These are phyloP conservation scores for Labia minor DNA, from an alignment of 2,888 invertebrate genomes.

Conservation along the genomic window DNA sequence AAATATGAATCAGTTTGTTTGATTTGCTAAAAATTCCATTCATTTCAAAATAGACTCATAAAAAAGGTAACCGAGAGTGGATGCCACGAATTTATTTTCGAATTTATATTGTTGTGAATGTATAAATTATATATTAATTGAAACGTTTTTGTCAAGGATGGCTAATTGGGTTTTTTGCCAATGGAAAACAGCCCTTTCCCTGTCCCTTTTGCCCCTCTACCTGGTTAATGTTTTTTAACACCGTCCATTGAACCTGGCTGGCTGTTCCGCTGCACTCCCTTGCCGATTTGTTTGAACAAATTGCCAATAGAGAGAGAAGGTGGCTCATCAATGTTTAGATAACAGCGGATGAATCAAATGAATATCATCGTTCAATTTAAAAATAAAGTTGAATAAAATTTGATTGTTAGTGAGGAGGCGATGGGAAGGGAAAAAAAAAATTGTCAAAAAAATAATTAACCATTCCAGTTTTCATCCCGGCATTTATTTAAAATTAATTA, in stretches of 20 bases:
- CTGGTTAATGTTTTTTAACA: constrained; percentile 1
- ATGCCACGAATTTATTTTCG: no score
- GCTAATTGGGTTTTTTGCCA: not conserved
- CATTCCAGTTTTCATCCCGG: not conserved
- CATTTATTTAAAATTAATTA: constrained; percentile 13
- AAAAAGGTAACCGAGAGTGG: no score
- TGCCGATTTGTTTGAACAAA: constrained; percentile 7
- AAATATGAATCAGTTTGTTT: no score
- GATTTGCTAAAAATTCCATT: no score
- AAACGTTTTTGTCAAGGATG: constrained; percentile 1
- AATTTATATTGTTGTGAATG: not conserved
- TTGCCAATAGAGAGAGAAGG: not conserved
- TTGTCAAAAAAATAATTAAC: not conserved
- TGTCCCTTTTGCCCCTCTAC: not conserved
- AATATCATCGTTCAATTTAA: not conserved
- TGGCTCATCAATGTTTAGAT: not conserved
- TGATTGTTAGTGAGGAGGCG: not conserved
- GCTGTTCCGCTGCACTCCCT: not conserved
- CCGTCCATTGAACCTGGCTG: no score
- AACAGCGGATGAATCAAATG: not conserved
- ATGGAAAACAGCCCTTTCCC: not conserved
- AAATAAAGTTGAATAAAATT: constrained; percentile 13
- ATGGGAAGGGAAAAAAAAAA: not conserved
- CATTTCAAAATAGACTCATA: no score
- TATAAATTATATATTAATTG: constrained; percentile 13